These are phyloP conservation scores for Pholis gunnellus DNA, from an alignment of 2,113 vertebrate species.

Conservation along the genomic window DNA sequence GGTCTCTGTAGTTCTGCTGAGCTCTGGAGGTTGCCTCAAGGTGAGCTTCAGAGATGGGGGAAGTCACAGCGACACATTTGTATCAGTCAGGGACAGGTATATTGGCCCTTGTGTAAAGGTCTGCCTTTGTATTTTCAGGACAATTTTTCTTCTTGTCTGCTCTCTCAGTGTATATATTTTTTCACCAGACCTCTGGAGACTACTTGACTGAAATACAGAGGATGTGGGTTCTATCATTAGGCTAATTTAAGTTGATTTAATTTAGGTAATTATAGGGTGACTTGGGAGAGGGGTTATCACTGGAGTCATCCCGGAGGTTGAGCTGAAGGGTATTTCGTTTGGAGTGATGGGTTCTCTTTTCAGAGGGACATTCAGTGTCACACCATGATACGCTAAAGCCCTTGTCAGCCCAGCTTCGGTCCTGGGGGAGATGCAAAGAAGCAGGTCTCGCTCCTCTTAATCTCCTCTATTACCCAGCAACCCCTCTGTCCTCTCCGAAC, in stretches of 20 bases:
- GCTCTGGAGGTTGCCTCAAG: constrained; percentile 63
- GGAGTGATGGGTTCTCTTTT: constrained; percentile 53
- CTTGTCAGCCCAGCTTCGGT: constrained; percentile 14
- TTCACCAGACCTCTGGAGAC: constrained; percentile 37
- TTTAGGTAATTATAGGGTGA: constrained; percentile 60
- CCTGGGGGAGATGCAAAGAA: constrained; percentile 38
- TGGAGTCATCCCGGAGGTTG: constrained; percentile 58
- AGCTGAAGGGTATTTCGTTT: constrained; percentile 63
- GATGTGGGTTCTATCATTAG: constrained; percentile 47
- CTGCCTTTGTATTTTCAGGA: constrained; percentile 5
- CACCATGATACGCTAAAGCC: constrained; percentile 48
- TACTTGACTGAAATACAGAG: constrained; percentile 45
- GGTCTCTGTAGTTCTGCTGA: constrained; percentile 35
- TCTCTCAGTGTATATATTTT: constrained; percentile 4
- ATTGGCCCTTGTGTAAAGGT: neutral
- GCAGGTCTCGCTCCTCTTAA: constrained; percentile 41
- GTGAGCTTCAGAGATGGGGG: constrained; percentile 34
- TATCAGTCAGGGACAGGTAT: constrained; percentile 2
- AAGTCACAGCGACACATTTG: constrained; percentile 37
- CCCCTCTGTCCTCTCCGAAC: constrained; percentile 65
- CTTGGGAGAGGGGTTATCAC: constrained; percentile 61
- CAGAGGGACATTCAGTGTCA: constrained; percentile 37
- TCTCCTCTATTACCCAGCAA: constrained; percentile 63
- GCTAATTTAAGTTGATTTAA: constrained; percentile 63
- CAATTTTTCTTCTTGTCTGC: constrained; percentile 8